Evolutionary conservation across 2,888 invertebrate genomes (phyloP).

Genomic region (Metallyticus violacea): DNA sequence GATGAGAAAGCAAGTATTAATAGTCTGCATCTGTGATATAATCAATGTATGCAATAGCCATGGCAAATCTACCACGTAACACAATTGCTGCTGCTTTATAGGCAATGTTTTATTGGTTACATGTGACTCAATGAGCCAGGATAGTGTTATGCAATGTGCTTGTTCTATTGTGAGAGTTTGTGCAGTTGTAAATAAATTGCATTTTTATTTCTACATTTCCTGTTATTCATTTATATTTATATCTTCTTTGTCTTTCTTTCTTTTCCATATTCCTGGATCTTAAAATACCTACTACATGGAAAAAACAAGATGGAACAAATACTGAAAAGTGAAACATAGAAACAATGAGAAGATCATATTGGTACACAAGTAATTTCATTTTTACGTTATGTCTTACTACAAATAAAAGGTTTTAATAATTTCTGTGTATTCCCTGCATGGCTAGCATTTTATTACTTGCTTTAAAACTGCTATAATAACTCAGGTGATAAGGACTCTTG

Average conservation of each 20-base stretch:
- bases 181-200: conserved; percentile 17
- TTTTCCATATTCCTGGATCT: not conserved
- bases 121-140: not conserved
- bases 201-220: conserved; percentile 14
- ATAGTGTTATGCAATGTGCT: conserved; percentile 14
- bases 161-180: conserved; percentile 18
- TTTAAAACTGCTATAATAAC: no score
- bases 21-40: conserved; percentile 17
- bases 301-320: not conserved
- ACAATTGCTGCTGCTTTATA: conserved; percentile 13
- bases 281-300: not conserved
- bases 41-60: conserved; percentile 16
- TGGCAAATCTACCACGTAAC: conserved; percentile 1
- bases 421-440: no score
- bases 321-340: not conserved
- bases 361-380: not conserved
- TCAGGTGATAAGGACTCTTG: no score
- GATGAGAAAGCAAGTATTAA: conserved; percentile 8
- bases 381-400: no score
- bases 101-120: not conserved
- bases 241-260: no score
- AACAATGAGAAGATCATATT: no score
- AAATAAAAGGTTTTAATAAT: no score
- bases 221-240: not conserved
- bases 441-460: no score